phyloP scores from a whole-genome alignment of 2,888 invertebrate species.

The Spatulosminthurus flaviceps region DNA sequence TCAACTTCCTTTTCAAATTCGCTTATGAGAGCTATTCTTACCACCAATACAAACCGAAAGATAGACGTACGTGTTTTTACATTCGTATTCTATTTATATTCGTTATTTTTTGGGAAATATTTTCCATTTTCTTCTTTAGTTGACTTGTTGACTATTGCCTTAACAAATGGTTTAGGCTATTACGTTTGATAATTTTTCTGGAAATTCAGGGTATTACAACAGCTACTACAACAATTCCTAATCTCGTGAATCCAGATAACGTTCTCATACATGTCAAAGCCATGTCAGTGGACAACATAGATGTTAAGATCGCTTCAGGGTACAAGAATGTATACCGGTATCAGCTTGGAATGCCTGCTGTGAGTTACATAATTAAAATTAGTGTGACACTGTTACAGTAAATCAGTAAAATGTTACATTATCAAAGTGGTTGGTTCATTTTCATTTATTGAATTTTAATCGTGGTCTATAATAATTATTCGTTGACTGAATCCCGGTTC shows the following conservation, averaged over 20 bases:
- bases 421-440: no score
- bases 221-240: slow-evolving; percentile 70
- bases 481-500: not conserved
- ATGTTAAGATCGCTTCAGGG: slow-evolving; percentile 72
- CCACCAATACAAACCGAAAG: slow-evolving; percentile 65
- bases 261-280: slow-evolving; percentile 73
- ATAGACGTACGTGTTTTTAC: slow-evolving; percentile 66
- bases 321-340: slow-evolving; percentile 69
- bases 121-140: no score
- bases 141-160: no score
- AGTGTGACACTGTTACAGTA: no score
- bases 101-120: no score
- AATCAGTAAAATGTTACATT: no score
- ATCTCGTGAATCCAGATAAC: slow-evolving; percentile 69
- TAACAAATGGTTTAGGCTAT: no score
- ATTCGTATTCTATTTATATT: no score
- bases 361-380: no score
- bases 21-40: slow-evolving; percentile 67
- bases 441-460: no score
- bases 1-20: slow-evolving; percentile 60
- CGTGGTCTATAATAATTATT: no score
- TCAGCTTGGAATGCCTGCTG: slow-evolving; percentile 64
- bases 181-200: not conserved
- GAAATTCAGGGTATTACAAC: slow-evolving; percentile 69
- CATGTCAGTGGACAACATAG: slow-evolving; percentile 71